phyloP scores from a whole-genome alignment of 2,888 invertebrate species.

The Hirtodrosophila cameraria region DNA sequence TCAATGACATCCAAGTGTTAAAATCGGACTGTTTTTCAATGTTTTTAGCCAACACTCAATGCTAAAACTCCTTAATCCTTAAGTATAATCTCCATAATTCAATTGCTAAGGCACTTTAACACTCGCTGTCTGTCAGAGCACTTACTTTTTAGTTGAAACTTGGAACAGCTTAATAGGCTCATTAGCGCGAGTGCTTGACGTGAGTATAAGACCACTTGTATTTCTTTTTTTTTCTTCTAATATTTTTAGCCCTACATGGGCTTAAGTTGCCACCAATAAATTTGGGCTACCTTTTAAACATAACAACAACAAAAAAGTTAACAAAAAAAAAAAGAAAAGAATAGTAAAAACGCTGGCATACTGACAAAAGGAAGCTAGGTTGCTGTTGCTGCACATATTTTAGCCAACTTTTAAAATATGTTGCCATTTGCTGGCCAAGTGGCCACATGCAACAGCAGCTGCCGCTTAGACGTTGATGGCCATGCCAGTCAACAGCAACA shows the following conservation, averaged over 20 bases:
- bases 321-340: conserved; percentile 15
- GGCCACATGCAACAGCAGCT: conserved; percentile 50
- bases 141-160: not conserved
- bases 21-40: too few relatives aligned
- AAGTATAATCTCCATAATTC: not conserved
- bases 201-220: not conserved
- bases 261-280: conserved; percentile 52
- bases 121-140: conserved; percentile 11
- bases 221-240: conserved; percentile 1
- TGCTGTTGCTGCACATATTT: conserved; percentile 72
- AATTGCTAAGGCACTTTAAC: not conserved
- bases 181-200: conserved; percentile 24
- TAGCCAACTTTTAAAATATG: conserved; percentile 71
- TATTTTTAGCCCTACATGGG: conserved; percentile 16
- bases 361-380: conserved; percentile 38
- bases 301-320: conserved; percentile 8
- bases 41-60: too few relatives aligned
- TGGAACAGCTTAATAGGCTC: conserved; percentile 16
- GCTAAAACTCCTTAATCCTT: too few relatives aligned
- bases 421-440: conserved; percentile 50
- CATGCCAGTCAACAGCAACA: conserved; percentile 49
- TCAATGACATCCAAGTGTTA: too few relatives aligned
- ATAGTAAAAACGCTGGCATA: conserved; percentile 12
- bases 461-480: conserved; percentile 63
- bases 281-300: conserved; percentile 48